Base-by-base conservation (phyloP, 1,140 invertebrate genomes). In the Ruditapes philippinarum region DNA sequence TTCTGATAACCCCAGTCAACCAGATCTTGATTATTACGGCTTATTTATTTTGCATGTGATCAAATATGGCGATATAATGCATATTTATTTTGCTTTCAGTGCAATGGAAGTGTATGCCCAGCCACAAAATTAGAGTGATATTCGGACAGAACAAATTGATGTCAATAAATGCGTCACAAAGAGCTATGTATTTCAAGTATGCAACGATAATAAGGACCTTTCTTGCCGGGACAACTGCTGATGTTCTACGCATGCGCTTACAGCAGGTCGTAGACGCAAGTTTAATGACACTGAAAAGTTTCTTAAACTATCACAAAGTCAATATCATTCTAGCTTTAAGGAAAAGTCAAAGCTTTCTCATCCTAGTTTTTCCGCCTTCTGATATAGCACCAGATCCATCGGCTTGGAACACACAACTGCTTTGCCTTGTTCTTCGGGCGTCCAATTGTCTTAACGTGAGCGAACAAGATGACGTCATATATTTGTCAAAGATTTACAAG, bases 401-500 rank as follows among this genome's bases (percentile, higher is more conserved):
- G 17, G 19, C 12, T 38, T 88, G 85, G 85, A 88, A 54, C 36
- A 45, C 60, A 11, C 25, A 73, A 36, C 45, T 88, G 22, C 73
- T 88, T 1, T 88, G 85, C 36, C 42, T 65, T 12, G 76, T 88
- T 28, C 31, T 88, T 19, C 74, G 60, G 11, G 74, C 85, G 17
- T 33, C 74, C 1, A 68, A 79, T 19, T 68, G 74, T 25, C 45
- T 88, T 1, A 45, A 31, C 25, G 60, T 80, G 3, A 54, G 73
- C 17, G 85, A 88, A 40, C 36, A 80, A 9, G 76, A 68, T 70
- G 85, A 88, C 54, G 60, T 88, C 14, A 65, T 68, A n/a, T 68
- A 65, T 28, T 31, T 88, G 28, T 11, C 11, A 25, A 51, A 88
- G 33, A 11, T 79, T 12, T 45, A 65, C 73, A 49, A 45, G 51